Base-by-base conservation (phyloP, 1,140 invertebrate species). In the Mya arenaria region DNA sequence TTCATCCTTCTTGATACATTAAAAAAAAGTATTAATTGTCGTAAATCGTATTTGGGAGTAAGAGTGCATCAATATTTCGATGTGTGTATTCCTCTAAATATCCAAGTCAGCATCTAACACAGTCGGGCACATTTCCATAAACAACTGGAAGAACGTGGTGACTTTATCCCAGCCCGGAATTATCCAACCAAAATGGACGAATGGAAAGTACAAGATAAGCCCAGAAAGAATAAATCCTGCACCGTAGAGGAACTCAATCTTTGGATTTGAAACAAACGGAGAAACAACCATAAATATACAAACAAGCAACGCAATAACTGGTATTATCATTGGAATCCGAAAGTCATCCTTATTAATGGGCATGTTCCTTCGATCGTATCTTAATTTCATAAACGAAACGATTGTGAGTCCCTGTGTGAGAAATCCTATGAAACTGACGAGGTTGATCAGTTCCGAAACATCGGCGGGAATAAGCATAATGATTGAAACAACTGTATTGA, bases 221-320 rank as follows among this genome's bases (percentile, higher is more conserved):
- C 72, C 72, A 25, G 72, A 75, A 4, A 75, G 6, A 3, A 75
- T 48, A 44, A 75, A 75, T 17, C 55, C 58, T 1, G n/a, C 58
- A 25, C 72, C 72, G n/a, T 75, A 75, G 28, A 75, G 8, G 23
- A 75, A 75, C 48, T 75, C 72, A 13, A 75, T 63, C 28, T 44
- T 75, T 15, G 72, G 72, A 39, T 75, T 75, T 4, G 72, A 75
- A 28, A 75, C 44, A 39, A 75, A 75, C 4, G 72, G 72, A 5
- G 72, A 39, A 2, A 75, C 39, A 19, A 75, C 1, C 72, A 75
- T 75, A 34, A 75, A 75, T 62, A 37, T 19, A 41, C 72, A 75
- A 23, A 75, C 63, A 8, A 36, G 39, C 25, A 75, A n/a, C 28
- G 72, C 72, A 1, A 75, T 15, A 2, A 63, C 25, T 0, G 72